Evolutionary conservation across 1,140 invertebrate species (phyloP).

Genomic region (Rhopalosiphum padi): DNA sequence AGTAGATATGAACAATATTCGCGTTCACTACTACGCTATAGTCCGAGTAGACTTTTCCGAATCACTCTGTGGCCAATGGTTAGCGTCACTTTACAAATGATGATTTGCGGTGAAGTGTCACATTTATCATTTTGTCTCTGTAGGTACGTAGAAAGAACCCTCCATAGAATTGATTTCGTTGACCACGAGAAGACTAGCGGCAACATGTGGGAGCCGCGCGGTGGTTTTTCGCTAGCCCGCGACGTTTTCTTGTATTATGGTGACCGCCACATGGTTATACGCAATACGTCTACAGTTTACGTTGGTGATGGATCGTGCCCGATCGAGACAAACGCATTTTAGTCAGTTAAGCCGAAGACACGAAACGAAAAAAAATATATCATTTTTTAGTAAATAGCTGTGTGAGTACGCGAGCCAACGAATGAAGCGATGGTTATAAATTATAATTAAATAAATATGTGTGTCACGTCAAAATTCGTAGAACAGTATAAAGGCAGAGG

Average conservation of each 20-base stretch:
- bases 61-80: neutral
- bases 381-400: neutral
- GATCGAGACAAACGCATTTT: neutral
- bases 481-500: neutral
- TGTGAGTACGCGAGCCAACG: neutral
- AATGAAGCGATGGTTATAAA: neutral
- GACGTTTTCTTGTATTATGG: neutral
- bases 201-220: neutral
- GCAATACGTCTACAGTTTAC: neutral
- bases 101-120: neutral
- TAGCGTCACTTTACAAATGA: neutral
- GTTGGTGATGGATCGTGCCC: neutral
- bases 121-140: neutral
- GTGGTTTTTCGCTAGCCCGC: neutral
- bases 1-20: neutral
- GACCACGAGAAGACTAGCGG: neutral
- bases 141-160: neutral
- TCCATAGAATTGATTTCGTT: neutral
- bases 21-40: no score
- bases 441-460: neutral
- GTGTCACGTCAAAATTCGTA: neutral
- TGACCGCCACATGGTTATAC: neutral
- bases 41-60: neutral
- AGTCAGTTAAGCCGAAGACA: neutral
- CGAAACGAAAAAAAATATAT: neutral